phyloP scores from a whole-genome alignment of 2,113 vertebrate genomes.

The Scomber colias region DNA sequence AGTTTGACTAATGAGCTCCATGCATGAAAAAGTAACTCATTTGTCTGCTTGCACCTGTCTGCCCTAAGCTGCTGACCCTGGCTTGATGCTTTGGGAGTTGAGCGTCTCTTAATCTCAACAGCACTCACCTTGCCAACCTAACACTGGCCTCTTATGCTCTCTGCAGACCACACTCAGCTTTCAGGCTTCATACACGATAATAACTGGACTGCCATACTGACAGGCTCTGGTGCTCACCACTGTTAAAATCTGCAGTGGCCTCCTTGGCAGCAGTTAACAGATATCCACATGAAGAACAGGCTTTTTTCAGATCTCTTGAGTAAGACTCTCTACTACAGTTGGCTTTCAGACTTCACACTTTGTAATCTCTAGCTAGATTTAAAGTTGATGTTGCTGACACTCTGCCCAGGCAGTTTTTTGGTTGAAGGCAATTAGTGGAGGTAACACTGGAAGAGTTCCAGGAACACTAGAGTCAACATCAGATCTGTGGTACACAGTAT shows the following conservation, averaged over 20 bases:
- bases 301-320: conserved; percentile 27
- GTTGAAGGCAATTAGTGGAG: not conserved
- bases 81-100: conserved; percentile 55
- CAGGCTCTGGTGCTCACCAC: conserved; percentile 8
- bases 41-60: conserved; percentile 58
- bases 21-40: conserved; percentile 51
- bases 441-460: no score
- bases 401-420: conserved; percentile 9
- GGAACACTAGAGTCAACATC: no score
- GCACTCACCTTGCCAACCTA: conserved; percentile 63
- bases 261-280: conserved; percentile 57
- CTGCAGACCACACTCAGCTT: conserved; percentile 30
- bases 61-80: conserved; percentile 62
- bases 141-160: conserved; percentile 24
- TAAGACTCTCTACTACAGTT: conserved; percentile 18
- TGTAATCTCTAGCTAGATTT: conserved; percentile 41
- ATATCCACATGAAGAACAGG: conserved; percentile 39
- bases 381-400: conserved; percentile 34
- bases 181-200: conserved; percentile 34
- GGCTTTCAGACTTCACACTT: conserved; percentile 49
- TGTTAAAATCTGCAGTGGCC: conserved; percentile 53
- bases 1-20: conserved; percentile 59
- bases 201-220: conserved; percentile 34
- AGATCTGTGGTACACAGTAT: no score
- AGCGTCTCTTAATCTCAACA: conserved; percentile 69